A percentile compares a stretch with the other conserved stretches of the same genome.
phyloP scores from a whole-genome alignment of 2,888 invertebrate genomes.

The Agrochola lota region DNA sequence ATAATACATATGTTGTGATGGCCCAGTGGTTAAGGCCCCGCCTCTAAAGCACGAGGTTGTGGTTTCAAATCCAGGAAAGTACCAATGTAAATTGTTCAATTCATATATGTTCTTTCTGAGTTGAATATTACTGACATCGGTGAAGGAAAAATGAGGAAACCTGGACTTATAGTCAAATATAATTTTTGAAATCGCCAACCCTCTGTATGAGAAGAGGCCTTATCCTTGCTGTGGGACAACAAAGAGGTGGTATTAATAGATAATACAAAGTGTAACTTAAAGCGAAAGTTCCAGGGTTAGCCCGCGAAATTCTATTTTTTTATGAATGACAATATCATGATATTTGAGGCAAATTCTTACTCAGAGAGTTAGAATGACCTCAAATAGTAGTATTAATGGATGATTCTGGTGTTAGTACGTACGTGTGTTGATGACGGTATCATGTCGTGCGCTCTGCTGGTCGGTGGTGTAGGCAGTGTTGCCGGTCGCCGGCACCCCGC shows the following conservation, averaged over 20 bases:
- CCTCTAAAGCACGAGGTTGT: background rate
- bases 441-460: conserved; percentile 65
- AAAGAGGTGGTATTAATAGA: background rate
- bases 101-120: background rate
- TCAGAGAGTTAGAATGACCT: background rate
- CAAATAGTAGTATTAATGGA: background rate
- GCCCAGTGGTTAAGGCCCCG: background rate
- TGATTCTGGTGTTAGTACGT: conserved; percentile 2
- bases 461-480: conserved; percentile 81
- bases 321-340: background rate
- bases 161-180: background rate
- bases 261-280: background rate
- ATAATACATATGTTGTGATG: background rate
- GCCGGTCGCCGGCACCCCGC: conserved; percentile 57
- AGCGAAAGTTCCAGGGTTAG: background rate
- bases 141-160: background rate
- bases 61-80: too few relatives aligned
- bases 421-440: conserved; percentile 74
- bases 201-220: background rate
- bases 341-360: background rate
- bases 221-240: too few relatives aligned
- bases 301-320: background rate
- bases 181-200: background rate
- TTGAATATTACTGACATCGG: background rate
- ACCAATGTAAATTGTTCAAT: background rate